A percentile compares a stretch with the other conserved stretches of the same genome.
Conservation (phyloP, 2,888 invertebrate genomes). For the Loripinus fragilis region DNA sequence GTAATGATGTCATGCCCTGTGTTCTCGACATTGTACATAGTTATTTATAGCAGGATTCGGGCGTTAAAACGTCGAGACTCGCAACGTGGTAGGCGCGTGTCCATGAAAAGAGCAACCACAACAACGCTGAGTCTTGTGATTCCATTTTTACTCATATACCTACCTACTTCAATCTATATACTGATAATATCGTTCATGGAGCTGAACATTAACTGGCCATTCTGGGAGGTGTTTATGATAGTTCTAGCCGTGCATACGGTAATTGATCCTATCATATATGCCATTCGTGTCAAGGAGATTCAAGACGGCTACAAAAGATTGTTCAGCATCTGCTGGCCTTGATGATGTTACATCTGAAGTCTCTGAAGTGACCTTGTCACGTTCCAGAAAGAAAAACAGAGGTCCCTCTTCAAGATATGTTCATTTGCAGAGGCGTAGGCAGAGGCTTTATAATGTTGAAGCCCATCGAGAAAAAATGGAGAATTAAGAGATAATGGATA, state of each 20-base stretch:
- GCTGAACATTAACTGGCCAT: background rate
- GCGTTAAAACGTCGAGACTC: background rate
- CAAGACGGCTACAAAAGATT: background rate
- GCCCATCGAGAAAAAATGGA: too few relatives aligned
- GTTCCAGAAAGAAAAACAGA: too few relatives aligned
- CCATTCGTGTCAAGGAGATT: background rate
- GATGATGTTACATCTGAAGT: too few relatives aligned
- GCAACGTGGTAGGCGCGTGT: background rate
- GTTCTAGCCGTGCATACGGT: background rate
- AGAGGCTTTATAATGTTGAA: too few relatives aligned
- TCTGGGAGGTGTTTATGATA: slow-evolving; percentile 16
- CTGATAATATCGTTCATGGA: background rate
- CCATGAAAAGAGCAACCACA: slow-evolving; percentile 9
- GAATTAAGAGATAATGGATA: too few relatives aligned
- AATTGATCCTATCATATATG: slow-evolving; percentile 6
- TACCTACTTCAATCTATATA: background rate
- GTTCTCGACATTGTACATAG: background rate
- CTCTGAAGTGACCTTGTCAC: too few relatives aligned
- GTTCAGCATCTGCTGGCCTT: background rate
- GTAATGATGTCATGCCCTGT: background rate
- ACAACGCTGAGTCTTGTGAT: background rate
- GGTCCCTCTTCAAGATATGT: too few relatives aligned
- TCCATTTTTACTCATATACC: slow-evolving; percentile 3
- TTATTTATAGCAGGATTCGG: slow-evolving; percentile 6
- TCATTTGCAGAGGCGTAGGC: too few relatives aligned